Conservation (phyloP, 1,140 invertebrate species). For the Bombus pascuorum region DNA sequence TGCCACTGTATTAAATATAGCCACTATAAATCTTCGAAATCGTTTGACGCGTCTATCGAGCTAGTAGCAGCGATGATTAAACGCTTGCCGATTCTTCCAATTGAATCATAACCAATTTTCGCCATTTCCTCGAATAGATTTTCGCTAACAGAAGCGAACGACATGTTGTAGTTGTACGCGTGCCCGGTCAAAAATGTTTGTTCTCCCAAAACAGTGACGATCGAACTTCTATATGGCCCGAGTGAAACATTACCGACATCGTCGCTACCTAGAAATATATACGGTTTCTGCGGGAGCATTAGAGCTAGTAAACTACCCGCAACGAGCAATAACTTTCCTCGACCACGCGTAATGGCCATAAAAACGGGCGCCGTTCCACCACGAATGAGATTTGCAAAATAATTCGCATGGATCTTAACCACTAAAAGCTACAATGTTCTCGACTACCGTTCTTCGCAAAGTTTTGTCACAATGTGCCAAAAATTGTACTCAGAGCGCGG, state of each 20-base stretch:
- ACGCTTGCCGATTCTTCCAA: background rate
- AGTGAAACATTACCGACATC: slow-evolving; percentile 27
- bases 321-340: slow-evolving; percentile 35
- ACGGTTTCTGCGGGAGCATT: slow-evolving; percentile 41
- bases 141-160: no score
- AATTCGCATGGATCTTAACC: background rate
- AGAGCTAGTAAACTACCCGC: slow-evolving; percentile 31
- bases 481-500: no score
- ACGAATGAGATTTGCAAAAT: slow-evolving; percentile 35
- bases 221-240: background rate
- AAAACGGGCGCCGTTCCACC: background rate
- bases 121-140: background rate
- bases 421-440: no score
- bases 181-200: background rate
- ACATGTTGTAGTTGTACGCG: background rate
- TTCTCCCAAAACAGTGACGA: background rate
- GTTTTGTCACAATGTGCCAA: no score
- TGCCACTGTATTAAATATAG: no score
- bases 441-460: no score
- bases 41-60: background rate
- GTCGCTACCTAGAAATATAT: slow-evolving; percentile 23
- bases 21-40: background rate
- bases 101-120: background rate
- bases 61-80: background rate
- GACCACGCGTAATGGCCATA: slow-evolving; percentile 5